Conservation (phyloP, 2,113 vertebrate species). For the Pagrus major region DNA sequence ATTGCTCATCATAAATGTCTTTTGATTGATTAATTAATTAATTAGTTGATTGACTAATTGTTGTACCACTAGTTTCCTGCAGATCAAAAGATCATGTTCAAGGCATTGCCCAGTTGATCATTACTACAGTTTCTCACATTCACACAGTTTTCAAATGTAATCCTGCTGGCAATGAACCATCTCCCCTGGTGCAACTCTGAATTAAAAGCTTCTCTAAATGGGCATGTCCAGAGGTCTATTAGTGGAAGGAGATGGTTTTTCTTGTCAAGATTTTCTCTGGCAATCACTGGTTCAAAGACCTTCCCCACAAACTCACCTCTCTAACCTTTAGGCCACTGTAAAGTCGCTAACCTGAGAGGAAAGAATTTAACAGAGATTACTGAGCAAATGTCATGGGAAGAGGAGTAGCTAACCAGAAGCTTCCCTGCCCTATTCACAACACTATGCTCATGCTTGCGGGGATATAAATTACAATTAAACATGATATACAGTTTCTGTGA, state of each 20-base stretch:
- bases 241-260: not conserved
- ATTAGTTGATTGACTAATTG: too few species aligned
- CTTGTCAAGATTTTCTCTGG: not conserved
- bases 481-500: conserved; percentile 7
- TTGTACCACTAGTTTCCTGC: too few species aligned
- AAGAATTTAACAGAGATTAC: not conserved
- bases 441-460: not conserved
- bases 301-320: not conserved
- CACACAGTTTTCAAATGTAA: not conserved
- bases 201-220: not conserved
- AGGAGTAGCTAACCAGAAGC: not conserved
- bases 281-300: not conserved
- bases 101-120: not conserved
- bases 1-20: too few species aligned
- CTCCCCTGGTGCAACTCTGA: not conserved
- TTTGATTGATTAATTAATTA: too few species aligned
- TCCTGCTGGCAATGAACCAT: not conserved
- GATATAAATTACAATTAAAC: conserved; percentile 5
- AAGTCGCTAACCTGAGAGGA: not conserved
- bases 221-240: not conserved
- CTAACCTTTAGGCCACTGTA: not conserved
- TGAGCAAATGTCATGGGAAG: not conserved
- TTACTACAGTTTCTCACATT: not conserved
- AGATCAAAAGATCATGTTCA: not conserved
- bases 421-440: not conserved